Evolutionary conservation across 2,113 vertebrate species (phyloP).

Genomic region (Otocyon megalotis): DNA sequence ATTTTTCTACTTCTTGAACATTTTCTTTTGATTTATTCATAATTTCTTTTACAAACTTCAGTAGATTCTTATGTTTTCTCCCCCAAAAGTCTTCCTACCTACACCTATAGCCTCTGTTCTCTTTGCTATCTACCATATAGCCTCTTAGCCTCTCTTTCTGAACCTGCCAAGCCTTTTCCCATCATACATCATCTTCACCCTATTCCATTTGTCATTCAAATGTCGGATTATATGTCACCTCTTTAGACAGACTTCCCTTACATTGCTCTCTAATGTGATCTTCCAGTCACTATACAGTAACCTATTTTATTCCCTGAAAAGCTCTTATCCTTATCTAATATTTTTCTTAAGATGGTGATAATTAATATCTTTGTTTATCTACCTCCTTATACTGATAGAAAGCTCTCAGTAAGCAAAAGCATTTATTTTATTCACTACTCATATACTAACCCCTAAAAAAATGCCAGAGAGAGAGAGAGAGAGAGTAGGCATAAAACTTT

Average conservation of each 20-base stretch:
- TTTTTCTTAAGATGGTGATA: neutral
- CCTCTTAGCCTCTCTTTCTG: neutral
- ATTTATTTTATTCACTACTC: neutral
- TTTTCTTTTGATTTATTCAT: neutral
- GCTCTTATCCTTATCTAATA: neutral
- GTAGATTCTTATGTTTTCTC: neutral
- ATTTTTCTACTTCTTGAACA: neutral
- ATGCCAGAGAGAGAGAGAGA: neutral
- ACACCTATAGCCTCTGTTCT: neutral
- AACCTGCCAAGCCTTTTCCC: neutral
- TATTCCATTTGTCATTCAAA: neutral
- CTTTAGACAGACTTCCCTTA: neutral
- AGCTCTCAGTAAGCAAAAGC: neutral
- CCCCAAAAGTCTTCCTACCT: neutral
- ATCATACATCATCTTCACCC: neutral
- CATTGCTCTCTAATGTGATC: neutral
- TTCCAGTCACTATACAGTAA: neutral
- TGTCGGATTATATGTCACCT: neutral
- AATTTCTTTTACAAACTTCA: neutral
- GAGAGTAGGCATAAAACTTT: neutral
- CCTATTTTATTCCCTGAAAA: neutral
- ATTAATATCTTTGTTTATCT: neutral
- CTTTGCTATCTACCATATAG: fast-evolving
- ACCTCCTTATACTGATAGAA: neutral
- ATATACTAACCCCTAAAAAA: neutral